Evolutionary conservation across 1,140 invertebrate genomes (phyloP).

Genomic region (Cydia fagiglandana): DNA sequence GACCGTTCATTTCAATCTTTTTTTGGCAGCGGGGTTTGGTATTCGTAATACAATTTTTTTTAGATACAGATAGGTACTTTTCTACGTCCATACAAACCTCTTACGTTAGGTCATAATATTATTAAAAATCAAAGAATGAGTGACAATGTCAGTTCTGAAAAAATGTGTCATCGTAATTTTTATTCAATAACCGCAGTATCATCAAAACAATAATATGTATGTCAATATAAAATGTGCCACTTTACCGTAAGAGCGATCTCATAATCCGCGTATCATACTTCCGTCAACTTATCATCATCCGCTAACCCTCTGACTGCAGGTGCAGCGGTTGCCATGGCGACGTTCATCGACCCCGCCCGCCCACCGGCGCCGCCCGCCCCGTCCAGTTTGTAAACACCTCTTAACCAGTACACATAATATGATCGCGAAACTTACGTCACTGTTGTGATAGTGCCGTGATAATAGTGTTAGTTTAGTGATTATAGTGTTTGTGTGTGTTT

Average conservation of each 20-base stretch:
- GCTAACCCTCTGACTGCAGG: background rate
- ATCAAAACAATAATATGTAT: too few species aligned
- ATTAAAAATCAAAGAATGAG: too few species aligned
- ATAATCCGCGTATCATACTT: background rate
- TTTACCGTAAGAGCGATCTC: background rate
- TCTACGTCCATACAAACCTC: too few species aligned
- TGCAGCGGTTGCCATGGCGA: background rate
- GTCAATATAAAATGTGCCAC: background rate
- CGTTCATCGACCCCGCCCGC: slow-evolving; percentile 1
- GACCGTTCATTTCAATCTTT: too few species aligned
- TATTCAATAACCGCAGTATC: too few species aligned
- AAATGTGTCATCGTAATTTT: too few species aligned
- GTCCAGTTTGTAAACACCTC: slow-evolving; percentile 4
- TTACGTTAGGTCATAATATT: too few species aligned
- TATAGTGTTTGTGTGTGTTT: background rate
- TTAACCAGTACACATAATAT: background rate
- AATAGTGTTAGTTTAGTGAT: background rate
- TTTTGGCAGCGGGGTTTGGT: too few species aligned
- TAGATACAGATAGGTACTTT: too few species aligned
- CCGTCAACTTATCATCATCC: background rate
- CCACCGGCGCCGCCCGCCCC: background rate
- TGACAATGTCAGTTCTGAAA: too few species aligned
- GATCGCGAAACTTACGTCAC: background rate
- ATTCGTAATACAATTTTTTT: too few species aligned
- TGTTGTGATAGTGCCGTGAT: background rate